Evolutionary conservation across 2,888 invertebrate species (phyloP), one percentile per base, ranked within the genome.

Genomic region (Brenthis hecate): DNA sequence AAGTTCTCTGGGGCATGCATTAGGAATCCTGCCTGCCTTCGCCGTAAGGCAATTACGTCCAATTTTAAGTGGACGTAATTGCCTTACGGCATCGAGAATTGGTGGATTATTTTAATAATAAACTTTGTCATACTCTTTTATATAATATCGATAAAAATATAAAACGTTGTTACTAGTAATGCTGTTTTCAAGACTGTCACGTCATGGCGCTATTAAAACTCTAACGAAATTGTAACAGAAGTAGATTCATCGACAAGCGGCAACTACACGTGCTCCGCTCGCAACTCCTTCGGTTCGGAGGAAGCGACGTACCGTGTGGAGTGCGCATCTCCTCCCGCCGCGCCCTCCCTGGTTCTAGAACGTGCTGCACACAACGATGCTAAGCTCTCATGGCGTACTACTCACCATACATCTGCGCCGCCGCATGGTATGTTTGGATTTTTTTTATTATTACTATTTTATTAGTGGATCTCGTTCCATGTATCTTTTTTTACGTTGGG

Each of bases 241-340:
- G 93, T 96, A 65, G 96, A 96, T 76, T 93, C 94, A 70, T 94
- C 95, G 61, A 94, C 96, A 48, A 95, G 95, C 71, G 97, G 96
- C 62, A 97, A 97, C 93, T 97, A 96, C 86, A 96, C 96, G 14
- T 97, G 97, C 79, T 95, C 95, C 14, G 96, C 96, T n/a, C 96
- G 96, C 77, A 98, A 98, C 87, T 93, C 96, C 19, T 96, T 95
- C 81, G 98, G 98, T 2, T 95, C 95, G 58, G 98, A 98, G 85
- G 96, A 96, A 77, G 96, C 97, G 74, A 95, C 95, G 61, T 97
- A 97, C 83, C 94, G 95, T 14, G 94, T 98, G 56, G 94, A 96
- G 74, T 97, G 97, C 48, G 95, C 97, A 76, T 94, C 96, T 78
- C 95, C 96, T 13, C 97, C 97, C 0, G 88, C 94, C 72, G 93